A percentile compares a stretch with the other conserved stretches of the same genome.
These are phyloP conservation scores for Tympanuchus pallidicinctus DNA, from an alignment of 2,113 vertebrate genomes.

Conservation along the genomic window DNA sequence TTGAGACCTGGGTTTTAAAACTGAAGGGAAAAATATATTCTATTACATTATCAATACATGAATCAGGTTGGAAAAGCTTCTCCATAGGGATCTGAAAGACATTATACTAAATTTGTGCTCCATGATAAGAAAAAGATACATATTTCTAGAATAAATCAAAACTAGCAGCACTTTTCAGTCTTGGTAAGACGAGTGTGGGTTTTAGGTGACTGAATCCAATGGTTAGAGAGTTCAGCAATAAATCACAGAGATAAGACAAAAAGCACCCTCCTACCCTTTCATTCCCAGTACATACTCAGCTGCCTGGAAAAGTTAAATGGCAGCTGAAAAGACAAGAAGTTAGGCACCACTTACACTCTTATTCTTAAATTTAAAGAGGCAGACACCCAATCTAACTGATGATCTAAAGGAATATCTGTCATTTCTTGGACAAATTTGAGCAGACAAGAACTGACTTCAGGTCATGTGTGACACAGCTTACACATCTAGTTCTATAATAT, in stretches of 20 bases:
- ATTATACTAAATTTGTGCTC: conserved; percentile 46
- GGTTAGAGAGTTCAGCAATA: conserved; percentile 10
- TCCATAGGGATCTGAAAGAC: conserved; percentile 42
- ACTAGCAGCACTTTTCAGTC: conserved; percentile 43
- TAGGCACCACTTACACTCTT: background rate
- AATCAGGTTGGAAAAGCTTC: conserved; percentile 36
- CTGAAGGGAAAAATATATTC: conserved; percentile 14
- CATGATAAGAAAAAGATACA: conserved; percentile 43
- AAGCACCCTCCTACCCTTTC: background rate
- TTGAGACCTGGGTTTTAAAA: conserved; percentile 18
- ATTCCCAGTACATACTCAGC: conserved; percentile 1
- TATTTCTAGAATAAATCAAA: conserved; percentile 64
- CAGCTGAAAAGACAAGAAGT: conserved; percentile 6
- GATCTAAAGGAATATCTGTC: background rate
- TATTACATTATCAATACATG: conserved; percentile 39
- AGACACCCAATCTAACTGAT: background rate
- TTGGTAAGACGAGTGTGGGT: conserved; percentile 16
- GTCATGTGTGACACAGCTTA: background rate
- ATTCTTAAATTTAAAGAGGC: background rate
- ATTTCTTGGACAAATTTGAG: background rate
- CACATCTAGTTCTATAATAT: background rate
- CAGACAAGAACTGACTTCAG: background rate
- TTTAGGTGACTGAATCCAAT: conserved; percentile 30
- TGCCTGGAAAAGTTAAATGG: conserved; percentile 27
- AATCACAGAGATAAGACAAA: conserved; percentile 42